These are phyloP conservation scores for Zelostemma sp. DNA, from an alignment of 1,140 invertebrate species.

Conservation along the genomic window DNA sequence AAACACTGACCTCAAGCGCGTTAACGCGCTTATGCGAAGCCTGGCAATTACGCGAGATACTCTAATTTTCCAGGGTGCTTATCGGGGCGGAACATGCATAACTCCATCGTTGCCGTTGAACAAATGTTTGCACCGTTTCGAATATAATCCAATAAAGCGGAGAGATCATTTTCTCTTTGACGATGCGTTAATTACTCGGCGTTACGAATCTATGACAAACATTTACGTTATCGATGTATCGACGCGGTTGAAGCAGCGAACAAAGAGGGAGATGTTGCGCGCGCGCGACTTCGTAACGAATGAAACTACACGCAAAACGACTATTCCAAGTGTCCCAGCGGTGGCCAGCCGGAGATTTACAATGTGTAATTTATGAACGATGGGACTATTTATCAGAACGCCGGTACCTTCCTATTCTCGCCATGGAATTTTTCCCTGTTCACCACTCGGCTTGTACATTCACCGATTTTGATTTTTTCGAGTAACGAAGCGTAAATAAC, in stretches of 20 bases:
- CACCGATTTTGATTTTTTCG: not conserved
- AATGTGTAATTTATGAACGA: constrained; percentile 3
- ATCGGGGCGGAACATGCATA: too few relatives aligned
- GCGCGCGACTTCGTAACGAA: not conserved
- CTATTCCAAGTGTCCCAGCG: not conserved
- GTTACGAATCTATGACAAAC: not conserved
- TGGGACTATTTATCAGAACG: not conserved
- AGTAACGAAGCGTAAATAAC: not conserved
- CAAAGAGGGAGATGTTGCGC: not conserved
- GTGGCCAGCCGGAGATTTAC: not conserved
- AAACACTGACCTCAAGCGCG: too few relatives aligned
- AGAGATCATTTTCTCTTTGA: not conserved
- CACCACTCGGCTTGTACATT: not conserved
- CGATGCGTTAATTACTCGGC: not conserved
- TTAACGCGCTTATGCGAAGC: too few relatives aligned
- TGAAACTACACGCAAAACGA: not conserved
- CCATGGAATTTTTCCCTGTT: not conserved
- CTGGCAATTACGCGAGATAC: too few relatives aligned
- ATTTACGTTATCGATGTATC: too few relatives aligned
- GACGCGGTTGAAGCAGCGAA: not conserved
- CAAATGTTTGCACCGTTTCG: not conserved
- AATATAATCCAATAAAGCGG: not conserved
- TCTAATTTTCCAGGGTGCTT: too few relatives aligned
- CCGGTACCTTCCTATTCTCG: not conserved
- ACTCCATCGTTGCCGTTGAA: not conserved